These are phyloP conservation scores for Origma solitaria DNA, from an alignment of 2,113 vertebrate species.

Conservation along the genomic window DNA sequence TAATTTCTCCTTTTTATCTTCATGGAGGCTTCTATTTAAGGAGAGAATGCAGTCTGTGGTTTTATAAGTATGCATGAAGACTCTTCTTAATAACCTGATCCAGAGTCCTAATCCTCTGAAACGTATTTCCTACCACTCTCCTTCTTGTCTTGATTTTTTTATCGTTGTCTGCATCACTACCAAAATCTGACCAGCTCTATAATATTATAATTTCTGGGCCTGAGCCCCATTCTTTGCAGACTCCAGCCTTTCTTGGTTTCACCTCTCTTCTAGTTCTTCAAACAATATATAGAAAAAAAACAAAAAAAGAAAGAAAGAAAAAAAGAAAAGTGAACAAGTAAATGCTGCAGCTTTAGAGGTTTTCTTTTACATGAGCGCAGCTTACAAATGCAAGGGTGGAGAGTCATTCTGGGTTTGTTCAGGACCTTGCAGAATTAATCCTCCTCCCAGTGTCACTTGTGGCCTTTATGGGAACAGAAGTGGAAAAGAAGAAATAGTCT, in stretches of 20 bases:
- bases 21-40: background rate
- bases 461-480: background rate
- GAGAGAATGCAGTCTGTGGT: background rate
- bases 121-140: background rate
- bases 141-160: background rate
- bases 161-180: background rate
- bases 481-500: background rate
- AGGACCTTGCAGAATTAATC: background rate
- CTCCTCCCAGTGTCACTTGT: background rate
- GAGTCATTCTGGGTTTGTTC: background rate
- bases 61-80: background rate
- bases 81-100: slow-evolving; percentile 3
- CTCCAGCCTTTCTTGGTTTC: background rate
- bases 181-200: background rate
- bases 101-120: background rate
- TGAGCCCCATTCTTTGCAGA: background rate
- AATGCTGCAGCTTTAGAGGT: background rate
- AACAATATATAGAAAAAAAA: background rate
- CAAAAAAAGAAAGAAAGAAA: background rate
- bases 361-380: background rate
- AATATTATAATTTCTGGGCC: background rate
- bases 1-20: background rate
- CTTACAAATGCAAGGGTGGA: background rate
- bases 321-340: background rate
- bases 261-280: background rate